Evolutionary conservation across 1,140 invertebrate species (phyloP).

Genomic region (Sipha flava): DNA sequence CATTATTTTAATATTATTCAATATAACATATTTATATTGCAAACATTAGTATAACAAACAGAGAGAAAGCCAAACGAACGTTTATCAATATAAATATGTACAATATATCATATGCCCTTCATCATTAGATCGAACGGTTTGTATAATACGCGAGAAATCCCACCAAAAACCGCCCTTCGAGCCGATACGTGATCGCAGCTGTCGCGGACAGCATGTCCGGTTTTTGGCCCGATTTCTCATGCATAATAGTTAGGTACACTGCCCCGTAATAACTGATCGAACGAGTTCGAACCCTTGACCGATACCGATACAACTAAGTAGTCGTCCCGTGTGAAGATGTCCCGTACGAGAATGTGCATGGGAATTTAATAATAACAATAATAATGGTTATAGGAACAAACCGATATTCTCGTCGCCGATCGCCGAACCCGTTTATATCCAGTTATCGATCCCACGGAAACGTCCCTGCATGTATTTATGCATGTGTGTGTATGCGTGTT

Average conservation of each 20-base stretch:
- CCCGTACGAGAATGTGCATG: slow-evolving; percentile 12
- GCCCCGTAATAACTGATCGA: slow-evolving; percentile 2
- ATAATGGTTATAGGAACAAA: too few relatives aligned
- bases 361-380: background rate
- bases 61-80: too few relatives aligned
- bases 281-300: slow-evolving; percentile 23
- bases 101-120: too few relatives aligned
- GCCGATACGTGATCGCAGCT: background rate
- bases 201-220: background rate
- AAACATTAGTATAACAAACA: too few relatives aligned
- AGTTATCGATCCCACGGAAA: slow-evolving; percentile 31
- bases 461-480: too few relatives aligned
- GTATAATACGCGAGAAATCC: too few relatives aligned
- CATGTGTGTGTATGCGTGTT: too few relatives aligned
- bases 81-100: too few relatives aligned
- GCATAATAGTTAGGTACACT: background rate
- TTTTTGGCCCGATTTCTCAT: background rate
- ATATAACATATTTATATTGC: too few relatives aligned
- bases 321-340: background rate
- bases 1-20: too few relatives aligned
- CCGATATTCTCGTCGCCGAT: background rate
- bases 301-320: background rate
- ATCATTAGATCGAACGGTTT: too few relatives aligned
- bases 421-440: slow-evolving; percentile 28
- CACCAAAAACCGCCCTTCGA: background rate